Conservation (phyloP, 2,888 invertebrate species). For the Dicranocentrus wangi region DNA sequence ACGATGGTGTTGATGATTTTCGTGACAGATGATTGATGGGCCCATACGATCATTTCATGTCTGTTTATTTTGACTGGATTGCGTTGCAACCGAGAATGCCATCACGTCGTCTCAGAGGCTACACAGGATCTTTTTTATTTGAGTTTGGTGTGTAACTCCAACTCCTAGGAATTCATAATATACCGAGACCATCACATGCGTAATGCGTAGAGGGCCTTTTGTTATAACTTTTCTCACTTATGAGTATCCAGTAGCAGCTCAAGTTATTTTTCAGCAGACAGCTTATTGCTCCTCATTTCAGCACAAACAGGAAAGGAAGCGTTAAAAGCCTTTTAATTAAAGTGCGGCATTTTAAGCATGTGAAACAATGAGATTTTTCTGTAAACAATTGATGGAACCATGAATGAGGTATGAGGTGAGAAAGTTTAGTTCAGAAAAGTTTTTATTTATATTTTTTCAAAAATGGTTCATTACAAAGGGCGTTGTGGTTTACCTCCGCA, state of each 20-base stretch:
- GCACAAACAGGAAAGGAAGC: background rate
- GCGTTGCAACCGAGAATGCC: too few relatives aligned
- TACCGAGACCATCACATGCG: too few relatives aligned
- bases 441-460: background rate
- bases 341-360: background rate
- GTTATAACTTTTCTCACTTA: too few relatives aligned
- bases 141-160: too few relatives aligned
- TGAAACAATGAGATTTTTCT: too few relatives aligned
- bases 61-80: constrained; percentile 38
- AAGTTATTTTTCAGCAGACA: too few relatives aligned
- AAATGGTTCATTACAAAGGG: background rate
- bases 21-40: constrained; percentile 46
- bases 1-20: constrained; percentile 22
- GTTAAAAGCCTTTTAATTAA: constrained; percentile 35
- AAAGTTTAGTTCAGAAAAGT: background rate
- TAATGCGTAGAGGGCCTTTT: too few relatives aligned
- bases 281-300: too few relatives aligned
- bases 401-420: background rate
- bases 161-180: too few relatives aligned
- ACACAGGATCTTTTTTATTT: too few relatives aligned
- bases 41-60: constrained; percentile 38
- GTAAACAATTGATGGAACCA: background rate
- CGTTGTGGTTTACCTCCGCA: background rate
- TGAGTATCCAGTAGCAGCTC: too few relatives aligned
- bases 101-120: too few relatives aligned